These are phyloP conservation scores for Meganola albula DNA, from an alignment of 2,888 invertebrate genomes.

Conservation along the genomic window DNA sequence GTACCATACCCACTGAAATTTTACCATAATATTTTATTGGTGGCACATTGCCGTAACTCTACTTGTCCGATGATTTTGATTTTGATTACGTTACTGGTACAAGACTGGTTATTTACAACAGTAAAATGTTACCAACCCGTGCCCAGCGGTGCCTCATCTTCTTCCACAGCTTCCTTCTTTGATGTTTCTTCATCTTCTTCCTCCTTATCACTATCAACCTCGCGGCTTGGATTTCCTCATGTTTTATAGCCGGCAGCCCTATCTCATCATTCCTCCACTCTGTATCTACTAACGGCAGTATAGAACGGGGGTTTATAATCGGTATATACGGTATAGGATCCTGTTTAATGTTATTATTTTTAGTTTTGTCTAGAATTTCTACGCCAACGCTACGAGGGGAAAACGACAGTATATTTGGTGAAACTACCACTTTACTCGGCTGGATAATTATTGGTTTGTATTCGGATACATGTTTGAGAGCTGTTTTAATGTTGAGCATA, in stretches of 20 bases:
- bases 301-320: conserved; percentile 63
- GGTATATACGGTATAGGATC: conserved; percentile 61
- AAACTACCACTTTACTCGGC: conserved; percentile 31
- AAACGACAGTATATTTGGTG: conserved; percentile 39
- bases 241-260: conserved; percentile 59
- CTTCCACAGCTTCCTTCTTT: conserved; percentile 87
- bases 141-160: conserved; percentile 87
- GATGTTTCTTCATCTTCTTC: conserved; percentile 92
- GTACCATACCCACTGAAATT: no score
- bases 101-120: no score
- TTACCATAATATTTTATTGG: no score
- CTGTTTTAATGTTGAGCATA: conserved; percentile 51
- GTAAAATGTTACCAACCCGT: conserved; percentile 53
- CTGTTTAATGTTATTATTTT: conserved; percentile 39
- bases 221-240: conserved; percentile 82
- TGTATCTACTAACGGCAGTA: conserved; percentile 58
- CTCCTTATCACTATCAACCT: conserved; percentile 86
- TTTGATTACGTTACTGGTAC: no score
- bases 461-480: conserved; percentile 49
- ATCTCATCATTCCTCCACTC: conserved; percentile 65
- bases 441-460: conserved; percentile 34
- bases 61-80: no score
- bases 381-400: conserved; percentile 53
- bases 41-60: not conserved
- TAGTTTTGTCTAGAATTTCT: conserved; percentile 47